These are phyloP conservation scores for Hoplias malabaricus DNA, from an alignment of 2,113 vertebrate genomes.

Conservation along the genomic window DNA sequence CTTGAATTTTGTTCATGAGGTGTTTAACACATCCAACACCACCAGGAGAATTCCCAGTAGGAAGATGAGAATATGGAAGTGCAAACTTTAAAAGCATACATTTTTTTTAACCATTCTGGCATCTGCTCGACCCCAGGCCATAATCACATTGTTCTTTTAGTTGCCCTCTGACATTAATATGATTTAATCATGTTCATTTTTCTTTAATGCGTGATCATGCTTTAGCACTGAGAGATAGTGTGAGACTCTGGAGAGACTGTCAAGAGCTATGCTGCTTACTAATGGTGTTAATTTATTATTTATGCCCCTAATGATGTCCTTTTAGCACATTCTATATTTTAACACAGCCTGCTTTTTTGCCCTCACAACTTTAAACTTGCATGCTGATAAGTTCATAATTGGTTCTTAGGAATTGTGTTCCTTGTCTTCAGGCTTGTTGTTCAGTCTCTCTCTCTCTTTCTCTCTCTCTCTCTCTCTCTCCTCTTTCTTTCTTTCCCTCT, in stretches of 20 bases:
- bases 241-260: conserved; percentile 47
- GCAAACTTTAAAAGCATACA: conserved; percentile 2
- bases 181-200: conserved; percentile 35
- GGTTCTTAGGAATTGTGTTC: conserved; percentile 53
- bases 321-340: conserved; percentile 73
- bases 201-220: neutral
- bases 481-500: neutral
- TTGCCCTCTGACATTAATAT: conserved; percentile 23
- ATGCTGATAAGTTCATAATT: conserved; percentile 69
- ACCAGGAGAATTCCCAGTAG: neutral
- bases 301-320: conserved; percentile 69
- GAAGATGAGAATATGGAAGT: neutral
- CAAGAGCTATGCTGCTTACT: conserved; percentile 47
- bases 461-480: neutral
- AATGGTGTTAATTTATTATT: conserved; percentile 64
- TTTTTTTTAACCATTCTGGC: neutral
- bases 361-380: conserved; percentile 70
- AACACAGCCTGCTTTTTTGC: conserved; percentile 64
- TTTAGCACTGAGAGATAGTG: neutral
- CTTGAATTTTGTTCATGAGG: conserved; percentile 15
- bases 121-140: neutral
- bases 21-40: neutral
- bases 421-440: conserved; percentile 61
- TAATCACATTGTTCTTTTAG: conserved; percentile 37
- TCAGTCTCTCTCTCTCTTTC: neutral